Evolutionary conservation across 2,113 vertebrate genomes (phyloP).

Genomic region (Odocoileus hemionus): DNA sequence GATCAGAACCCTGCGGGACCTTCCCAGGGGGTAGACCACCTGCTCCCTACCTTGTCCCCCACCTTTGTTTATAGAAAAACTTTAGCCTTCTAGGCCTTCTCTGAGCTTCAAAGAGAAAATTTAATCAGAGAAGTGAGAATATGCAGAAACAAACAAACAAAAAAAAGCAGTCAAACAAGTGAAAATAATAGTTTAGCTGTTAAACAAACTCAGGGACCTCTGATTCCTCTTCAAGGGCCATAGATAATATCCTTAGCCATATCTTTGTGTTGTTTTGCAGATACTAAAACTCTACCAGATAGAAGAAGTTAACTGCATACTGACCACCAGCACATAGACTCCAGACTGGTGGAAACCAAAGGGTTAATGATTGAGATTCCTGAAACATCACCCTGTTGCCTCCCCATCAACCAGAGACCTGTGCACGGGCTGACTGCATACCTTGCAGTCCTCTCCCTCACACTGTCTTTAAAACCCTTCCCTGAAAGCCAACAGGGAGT

Average conservation of each 20-base stretch:
- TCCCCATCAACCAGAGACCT: neutral
- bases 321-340: neutral
- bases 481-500: neutral
- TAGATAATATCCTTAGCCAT: neutral
- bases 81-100: neutral
- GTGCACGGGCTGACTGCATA: neutral
- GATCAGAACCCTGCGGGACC: neutral
- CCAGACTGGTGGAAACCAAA: neutral
- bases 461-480: neutral
- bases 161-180: neutral
- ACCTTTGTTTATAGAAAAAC: neutral
- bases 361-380: neutral
- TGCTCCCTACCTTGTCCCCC: neutral
- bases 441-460: neutral
- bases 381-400: neutral
- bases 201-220: neutral
- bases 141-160: neutral
- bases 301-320: neutral
- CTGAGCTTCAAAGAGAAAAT: neutral
- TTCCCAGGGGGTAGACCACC: neutral
- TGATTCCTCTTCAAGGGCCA: neutral
- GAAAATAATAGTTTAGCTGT: neutral
- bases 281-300: neutral
- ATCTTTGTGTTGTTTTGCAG: neutral
- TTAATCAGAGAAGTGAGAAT: neutral